Base-by-base conservation (phyloP, 2,113 vertebrate species). In the Nicator chloris region DNA sequence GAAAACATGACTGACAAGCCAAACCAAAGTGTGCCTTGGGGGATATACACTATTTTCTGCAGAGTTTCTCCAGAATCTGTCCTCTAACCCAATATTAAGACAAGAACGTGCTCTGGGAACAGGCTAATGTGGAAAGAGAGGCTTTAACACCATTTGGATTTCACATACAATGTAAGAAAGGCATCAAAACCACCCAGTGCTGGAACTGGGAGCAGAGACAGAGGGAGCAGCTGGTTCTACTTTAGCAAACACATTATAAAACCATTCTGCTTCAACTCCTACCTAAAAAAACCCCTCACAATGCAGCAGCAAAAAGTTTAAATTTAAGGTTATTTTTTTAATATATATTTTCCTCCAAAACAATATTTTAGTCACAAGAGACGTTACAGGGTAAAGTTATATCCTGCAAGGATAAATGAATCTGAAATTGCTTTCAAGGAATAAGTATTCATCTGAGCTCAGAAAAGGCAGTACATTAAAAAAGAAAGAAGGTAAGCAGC, bases 341-440 rank as follows among this genome's bases (percentile, higher is more conserved):
- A 44, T 23, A 19, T n/a, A 17, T 45, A 4, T 59, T 31, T 82
- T 40, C n/a, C 54, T 86, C 45, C 61, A 92, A 91, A 91, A 78
- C 51, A 88, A 11, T 84, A 86, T 86, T 88, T 86, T 92, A 81
- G 92, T 84, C 88, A 88, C 72, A 90, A 83, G 88, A 94, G 80
- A 82, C 3, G 15, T 56, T 51, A 83, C 33, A 75, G 24, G 5
- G 42, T 86, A 6, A 90, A 88, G 86, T 78, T 92, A 83, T 45
- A 93, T n/a, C 56, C 78, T 92, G 79, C 56, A 93, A 94, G 72
- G 65, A 92, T 94, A 94, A 91, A 82, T 64, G 56, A 94, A 88
- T 37, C 51, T 59, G 31, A 92, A 94, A 96, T 94, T 86, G 92
- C 63, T 92, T 86, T 86, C 71, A 88, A 57, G 56, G 68, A 94